A percentile compares a stretch with the other conserved stretches of the same genome.
These are phyloP conservation scores for Acanthochromis polyacanthus DNA, from an alignment of 2,113 vertebrate genomes.

Conservation along the genomic window DNA sequence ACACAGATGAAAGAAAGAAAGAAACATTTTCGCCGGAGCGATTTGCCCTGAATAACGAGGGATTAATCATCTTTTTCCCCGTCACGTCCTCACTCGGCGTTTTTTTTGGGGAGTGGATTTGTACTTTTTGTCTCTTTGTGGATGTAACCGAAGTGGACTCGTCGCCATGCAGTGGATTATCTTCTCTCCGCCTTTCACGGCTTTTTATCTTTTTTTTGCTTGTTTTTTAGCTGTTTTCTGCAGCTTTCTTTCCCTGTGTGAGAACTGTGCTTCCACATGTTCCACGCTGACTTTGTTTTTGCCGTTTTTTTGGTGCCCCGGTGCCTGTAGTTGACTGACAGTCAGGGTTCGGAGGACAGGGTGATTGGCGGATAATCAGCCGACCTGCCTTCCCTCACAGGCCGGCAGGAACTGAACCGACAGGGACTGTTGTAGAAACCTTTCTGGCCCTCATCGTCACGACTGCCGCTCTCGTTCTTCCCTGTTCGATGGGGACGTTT, in stretches of 20 bases:
- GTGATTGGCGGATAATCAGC: slow-evolving; percentile 64
- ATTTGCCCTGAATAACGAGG: slow-evolving; percentile 24
- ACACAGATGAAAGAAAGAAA: slow-evolving; percentile 23
- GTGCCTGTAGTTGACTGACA: slow-evolving; percentile 73
- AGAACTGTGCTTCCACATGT: slow-evolving; percentile 28
- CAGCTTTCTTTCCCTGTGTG: background rate
- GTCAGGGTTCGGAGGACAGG: slow-evolving; percentile 75
- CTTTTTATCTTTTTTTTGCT: slow-evolving; percentile 38
- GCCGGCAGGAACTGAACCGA: slow-evolving; percentile 42
- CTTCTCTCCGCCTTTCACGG: slow-evolving; percentile 29
- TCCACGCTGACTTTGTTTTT: slow-evolving; percentile 10
- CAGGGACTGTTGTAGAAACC: slow-evolving; percentile 28
- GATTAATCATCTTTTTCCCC: slow-evolving; percentile 10
- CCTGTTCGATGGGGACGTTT: background rate
- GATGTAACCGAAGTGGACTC: slow-evolving; percentile 68
- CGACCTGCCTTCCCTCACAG: slow-evolving; percentile 40
- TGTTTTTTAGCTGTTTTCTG: slow-evolving; percentile 48
- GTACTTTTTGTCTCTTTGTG: slow-evolving; percentile 52
- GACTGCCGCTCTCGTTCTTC: slow-evolving; percentile 1
- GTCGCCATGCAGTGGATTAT: slow-evolving; percentile 67
- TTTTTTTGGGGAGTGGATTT: slow-evolving; percentile 44
- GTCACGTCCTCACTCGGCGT: slow-evolving; percentile 7
- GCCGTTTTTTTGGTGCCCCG: slow-evolving; percentile 51
- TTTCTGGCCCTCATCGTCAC: slow-evolving; percentile 1
- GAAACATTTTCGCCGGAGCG: slow-evolving; percentile 29